Conservation (phyloP, 2,888 invertebrate species). For the Alentia gelatinosa region DNA sequence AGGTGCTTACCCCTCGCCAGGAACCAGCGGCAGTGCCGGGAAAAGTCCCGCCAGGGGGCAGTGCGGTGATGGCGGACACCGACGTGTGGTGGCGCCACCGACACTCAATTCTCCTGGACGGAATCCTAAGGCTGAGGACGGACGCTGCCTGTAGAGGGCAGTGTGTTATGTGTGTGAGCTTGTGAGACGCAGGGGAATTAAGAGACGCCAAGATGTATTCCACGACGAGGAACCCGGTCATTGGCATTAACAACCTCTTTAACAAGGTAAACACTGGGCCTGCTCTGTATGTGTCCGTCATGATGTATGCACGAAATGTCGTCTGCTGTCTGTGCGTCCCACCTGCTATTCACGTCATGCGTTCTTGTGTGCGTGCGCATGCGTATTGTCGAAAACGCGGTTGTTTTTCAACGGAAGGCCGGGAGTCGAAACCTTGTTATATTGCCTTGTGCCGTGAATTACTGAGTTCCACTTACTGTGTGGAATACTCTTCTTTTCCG, state of each 20-base stretch:
- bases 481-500: too few relatives aligned
- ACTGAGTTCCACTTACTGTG: too few relatives aligned
- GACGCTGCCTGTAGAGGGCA: not conserved
- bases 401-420: too few relatives aligned
- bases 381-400: too few relatives aligned
- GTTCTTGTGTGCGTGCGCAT: too few relatives aligned
- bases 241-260: conserved; percentile 40
- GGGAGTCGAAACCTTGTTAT: too few relatives aligned
- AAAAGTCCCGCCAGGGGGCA: not conserved
- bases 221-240: conserved; percentile 25
- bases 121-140: not conserved
- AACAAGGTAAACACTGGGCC: conserved; percentile 39
- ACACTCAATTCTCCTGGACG: not conserved
- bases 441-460: too few relatives aligned
- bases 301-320: too few relatives aligned
- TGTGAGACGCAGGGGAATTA: not conserved
- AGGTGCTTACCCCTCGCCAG: not conserved
- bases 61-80: not conserved
- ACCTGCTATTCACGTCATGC: too few relatives aligned
- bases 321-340: too few relatives aligned
- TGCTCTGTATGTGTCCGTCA: too few relatives aligned
- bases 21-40: not conserved
- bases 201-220: not conserved
- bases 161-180: not conserved
- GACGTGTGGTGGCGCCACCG: not conserved